These are phyloP conservation scores for Mesochorus sp. DNA, from an alignment of 2,888 invertebrate species.

Conservation along the genomic window DNA sequence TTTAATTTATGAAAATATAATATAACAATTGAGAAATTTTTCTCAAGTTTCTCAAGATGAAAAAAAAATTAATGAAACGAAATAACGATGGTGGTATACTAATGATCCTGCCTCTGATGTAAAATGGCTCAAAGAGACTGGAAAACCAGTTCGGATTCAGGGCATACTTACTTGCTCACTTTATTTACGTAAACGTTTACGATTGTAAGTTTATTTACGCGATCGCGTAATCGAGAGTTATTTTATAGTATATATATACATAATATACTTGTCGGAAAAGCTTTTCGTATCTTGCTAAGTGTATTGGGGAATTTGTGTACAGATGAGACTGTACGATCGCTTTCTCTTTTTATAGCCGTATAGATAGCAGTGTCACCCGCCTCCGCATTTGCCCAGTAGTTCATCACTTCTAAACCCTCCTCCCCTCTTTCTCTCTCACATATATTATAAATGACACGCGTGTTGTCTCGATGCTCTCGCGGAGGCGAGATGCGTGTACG, in stretches of 20 bases:
- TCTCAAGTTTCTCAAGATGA: no score
- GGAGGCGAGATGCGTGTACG: constrained; percentile 48
- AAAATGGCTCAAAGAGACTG: no score
- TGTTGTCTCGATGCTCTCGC: constrained; percentile 16
- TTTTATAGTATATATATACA: no score
- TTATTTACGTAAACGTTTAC: neutral
- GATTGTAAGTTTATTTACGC: neutral
- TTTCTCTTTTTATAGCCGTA: constrained; percentile 79
- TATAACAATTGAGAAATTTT: neutral
- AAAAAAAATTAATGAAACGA: no score
- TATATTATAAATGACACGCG: constrained; percentile 16
- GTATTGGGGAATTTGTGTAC: constrained; percentile 46
- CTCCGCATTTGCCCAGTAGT: constrained; percentile 60
- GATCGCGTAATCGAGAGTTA: neutral
- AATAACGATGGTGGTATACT: no score
- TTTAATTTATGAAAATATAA: no score
- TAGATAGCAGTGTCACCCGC: constrained; percentile 57
- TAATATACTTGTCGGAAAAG: neutral
- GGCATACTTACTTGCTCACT: no score
- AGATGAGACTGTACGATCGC: constrained; percentile 60
- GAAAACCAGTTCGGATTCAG: no score
- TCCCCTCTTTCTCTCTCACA: constrained; percentile 1
- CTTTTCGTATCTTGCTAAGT: constrained; percentile 30
- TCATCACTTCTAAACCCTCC: constrained; percentile 45
- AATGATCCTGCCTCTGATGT: no score